phyloP scores from a whole-genome alignment of 2,797 vertebrate genomes.

The Hapalemur alaotrensis region DNA sequence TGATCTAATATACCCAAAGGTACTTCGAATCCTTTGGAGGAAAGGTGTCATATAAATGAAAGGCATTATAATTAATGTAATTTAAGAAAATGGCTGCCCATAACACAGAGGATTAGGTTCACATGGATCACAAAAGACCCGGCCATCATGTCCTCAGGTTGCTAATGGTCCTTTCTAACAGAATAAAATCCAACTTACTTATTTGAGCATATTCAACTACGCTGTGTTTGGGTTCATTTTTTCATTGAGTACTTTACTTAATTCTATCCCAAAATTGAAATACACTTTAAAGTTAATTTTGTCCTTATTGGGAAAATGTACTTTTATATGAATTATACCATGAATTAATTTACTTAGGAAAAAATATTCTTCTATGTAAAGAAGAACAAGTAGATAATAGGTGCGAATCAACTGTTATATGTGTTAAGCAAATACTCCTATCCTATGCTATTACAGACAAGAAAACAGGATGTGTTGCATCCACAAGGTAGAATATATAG shows the following conservation, averaged over 20 bases:
- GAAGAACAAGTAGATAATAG: background rate
- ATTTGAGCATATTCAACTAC: background rate
- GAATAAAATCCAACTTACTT: slow-evolving; percentile 34
- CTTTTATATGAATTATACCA: background rate
- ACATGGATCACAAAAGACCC: background rate
- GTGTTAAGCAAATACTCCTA: background rate
- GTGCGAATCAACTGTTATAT: background rate
- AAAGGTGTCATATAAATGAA: slow-evolving; percentile 65
- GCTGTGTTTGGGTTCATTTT: background rate
- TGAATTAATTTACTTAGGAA: slow-evolving; percentile 2
- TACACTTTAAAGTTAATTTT: slow-evolving; percentile 16
- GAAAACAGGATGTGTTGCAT: background rate
- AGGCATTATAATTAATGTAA: slow-evolving; percentile 68
- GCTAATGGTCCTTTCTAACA: slow-evolving; percentile 27
- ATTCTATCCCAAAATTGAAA: slow-evolving; percentile 18
- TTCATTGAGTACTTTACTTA: background rate
- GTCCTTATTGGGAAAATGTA: background rate
- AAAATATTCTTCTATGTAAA: background rate
- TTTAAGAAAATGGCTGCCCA: slow-evolving; percentile 59
- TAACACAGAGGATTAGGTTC: slow-evolving; percentile 47
- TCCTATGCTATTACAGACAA: background rate
- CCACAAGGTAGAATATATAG: background rate
- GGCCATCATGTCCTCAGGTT: background rate
- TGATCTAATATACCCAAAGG: slow-evolving; percentile 51
- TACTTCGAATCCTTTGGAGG: slow-evolving; percentile 46